Evolutionary conservation across 2,797 vertebrate species (phyloP), one percentile per base, ranked within the genome.

Genomic region (Malacoctenus gilli): DNA sequence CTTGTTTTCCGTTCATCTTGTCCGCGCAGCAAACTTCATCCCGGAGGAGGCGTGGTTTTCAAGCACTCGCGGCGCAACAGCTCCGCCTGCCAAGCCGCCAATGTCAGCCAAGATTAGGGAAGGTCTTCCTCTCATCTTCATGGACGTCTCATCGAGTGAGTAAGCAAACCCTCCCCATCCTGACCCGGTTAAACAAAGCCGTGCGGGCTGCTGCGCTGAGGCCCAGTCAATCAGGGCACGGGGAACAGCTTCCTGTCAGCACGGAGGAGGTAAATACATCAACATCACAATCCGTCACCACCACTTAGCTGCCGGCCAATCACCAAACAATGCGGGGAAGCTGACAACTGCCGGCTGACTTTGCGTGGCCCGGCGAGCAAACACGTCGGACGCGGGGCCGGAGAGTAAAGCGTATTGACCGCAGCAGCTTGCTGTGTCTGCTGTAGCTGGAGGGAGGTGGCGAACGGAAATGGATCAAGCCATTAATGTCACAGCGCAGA

Each of bases 21-120:
- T 55, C 22, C 38, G 12, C 13, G 19, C 48, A 52, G n/a, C 31
- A 64, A 62, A 68, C 44, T 56, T 49, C 20, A 51, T 66, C 59
- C 47, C 50, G 44, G 10, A 56, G 25, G 35, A 52, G 43, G 11
- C 14, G 50, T n/a, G 25, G 69, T 60, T 72, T n/a, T 59, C 30
- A 68, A 38, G 36, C 38, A 49, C 62, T 65, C 66, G 61, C 52
- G 59, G 50, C 56, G 20, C 40, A 59, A 40, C 51, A 46, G 56
- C 52, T 37, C 12, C 20, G 59, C 48, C 31, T 80, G 80, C 85
- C 85, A 87, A 82, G 75, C 28, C 19, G 25, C 64, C 86, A 90
- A 88, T 89, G 89, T 91, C 89, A 90, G 85, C 85, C 87, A 89
- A 86, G 84, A 87, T 83, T 84, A 86, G 52, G 36, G 72, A 88